These are phyloP conservation scores for Amphimedon queenslandica DNA, from an alignment of 37 sponge, comb jelly and placozoan genomes.

Conservation along the genomic window DNA sequence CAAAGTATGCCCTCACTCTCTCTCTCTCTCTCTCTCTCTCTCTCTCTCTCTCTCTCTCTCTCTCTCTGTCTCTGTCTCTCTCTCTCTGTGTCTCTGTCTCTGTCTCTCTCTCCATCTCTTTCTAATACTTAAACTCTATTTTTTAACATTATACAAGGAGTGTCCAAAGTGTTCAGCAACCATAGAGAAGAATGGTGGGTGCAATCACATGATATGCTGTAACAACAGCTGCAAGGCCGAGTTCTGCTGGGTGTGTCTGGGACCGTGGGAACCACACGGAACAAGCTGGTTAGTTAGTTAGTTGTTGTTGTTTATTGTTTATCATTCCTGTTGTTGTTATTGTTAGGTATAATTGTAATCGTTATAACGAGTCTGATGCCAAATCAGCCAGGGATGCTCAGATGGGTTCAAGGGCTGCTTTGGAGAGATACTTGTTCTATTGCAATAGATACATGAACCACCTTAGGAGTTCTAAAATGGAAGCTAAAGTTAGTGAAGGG, in stretches of 20 bases:
- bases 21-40: background rate
- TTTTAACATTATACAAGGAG: constrained; percentile 28
- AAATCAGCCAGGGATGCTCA: constrained; percentile 72
- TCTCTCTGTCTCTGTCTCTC: background rate
- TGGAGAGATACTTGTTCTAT: constrained; percentile 86
- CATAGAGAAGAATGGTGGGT: constrained; percentile 96
- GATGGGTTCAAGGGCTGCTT: constrained; percentile 60
- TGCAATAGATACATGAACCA: constrained; percentile 91
- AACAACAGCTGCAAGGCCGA: constrained; percentile 70
- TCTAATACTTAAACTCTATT: too few relatives aligned
- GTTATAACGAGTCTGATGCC: constrained; percentile 74
- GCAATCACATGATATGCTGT: constrained; percentile 89
- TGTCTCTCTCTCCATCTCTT: too few relatives aligned
- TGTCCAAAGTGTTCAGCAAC: constrained; percentile 90
- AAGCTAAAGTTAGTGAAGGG: constrained; percentile 21
- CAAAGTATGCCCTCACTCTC: constrained; percentile 36
- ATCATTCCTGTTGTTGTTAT: background rate
- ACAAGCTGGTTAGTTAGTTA: constrained; percentile 69
- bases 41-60: constrained; percentile 3
- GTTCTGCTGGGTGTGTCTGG: constrained; percentile 92
- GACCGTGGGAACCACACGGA: constrained; percentile 92
- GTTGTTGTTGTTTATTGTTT: background rate
- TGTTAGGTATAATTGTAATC: constrained; percentile 86
- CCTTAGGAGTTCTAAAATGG: constrained; percentile 67
- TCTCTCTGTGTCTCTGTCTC: background rate